Conservation (phyloP, 2,113 vertebrate species). For the Micromys minutus region DNA sequence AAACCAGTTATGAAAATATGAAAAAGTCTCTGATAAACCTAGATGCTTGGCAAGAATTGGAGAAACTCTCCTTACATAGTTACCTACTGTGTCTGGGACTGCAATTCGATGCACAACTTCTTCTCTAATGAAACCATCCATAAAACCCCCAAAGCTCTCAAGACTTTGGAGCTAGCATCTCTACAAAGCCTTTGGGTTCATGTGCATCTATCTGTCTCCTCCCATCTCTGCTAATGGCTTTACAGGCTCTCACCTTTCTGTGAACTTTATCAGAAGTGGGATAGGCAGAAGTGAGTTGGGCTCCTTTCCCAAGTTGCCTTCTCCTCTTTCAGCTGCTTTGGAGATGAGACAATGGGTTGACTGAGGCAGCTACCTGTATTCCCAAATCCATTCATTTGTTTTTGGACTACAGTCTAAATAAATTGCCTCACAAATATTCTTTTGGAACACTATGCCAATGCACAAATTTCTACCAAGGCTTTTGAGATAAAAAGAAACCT, state of each 20-base stretch:
- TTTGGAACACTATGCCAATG: slow-evolving; percentile 70
- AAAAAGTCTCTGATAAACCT: slow-evolving; percentile 61
- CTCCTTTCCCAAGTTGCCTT: slow-evolving; percentile 52
- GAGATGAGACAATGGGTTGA: slow-evolving; percentile 74
- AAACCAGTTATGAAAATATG: slow-evolving; percentile 49
- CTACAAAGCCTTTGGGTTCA: slow-evolving; percentile 40
- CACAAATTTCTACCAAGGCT: slow-evolving; percentile 63
- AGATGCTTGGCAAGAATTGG: slow-evolving; percentile 67
- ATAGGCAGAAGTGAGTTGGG: not conserved
- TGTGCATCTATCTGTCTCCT: slow-evolving; percentile 71
- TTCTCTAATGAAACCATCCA: slow-evolving; percentile 59
- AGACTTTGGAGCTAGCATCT: slow-evolving; percentile 45
- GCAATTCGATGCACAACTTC: slow-evolving; percentile 60
- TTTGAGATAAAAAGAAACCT: slow-evolving; percentile 49
- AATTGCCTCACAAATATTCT: slow-evolving; percentile 69
- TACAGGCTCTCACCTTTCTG: slow-evolving; percentile 68
- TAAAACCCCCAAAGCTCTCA: slow-evolving; percentile 40
- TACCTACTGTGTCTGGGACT: slow-evolving; percentile 62
- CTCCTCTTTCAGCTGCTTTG: slow-evolving; percentile 62
- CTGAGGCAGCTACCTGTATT: slow-evolving; percentile 65
- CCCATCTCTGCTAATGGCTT: slow-evolving; percentile 64
- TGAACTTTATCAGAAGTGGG: slow-evolving; percentile 77
- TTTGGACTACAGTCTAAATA: slow-evolving; percentile 65
- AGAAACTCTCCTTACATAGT: slow-evolving; percentile 50
- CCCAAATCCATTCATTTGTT: slow-evolving; percentile 60